Conservation (phyloP, 1,140 invertebrate genomes). For the Papilio glaucus region DNA sequence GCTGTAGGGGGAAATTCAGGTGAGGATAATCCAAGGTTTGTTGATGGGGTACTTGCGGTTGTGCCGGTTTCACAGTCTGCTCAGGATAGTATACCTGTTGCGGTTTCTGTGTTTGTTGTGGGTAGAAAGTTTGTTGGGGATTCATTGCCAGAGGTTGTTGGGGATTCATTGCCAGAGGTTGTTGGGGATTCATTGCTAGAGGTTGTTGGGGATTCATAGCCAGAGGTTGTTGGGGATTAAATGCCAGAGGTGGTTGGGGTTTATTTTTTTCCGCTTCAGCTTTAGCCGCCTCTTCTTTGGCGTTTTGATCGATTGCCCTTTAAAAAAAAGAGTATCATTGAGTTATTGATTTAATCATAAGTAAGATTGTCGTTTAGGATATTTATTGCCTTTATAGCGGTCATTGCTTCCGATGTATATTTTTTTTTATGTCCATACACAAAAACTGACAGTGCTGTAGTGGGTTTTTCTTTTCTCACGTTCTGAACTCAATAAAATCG, state of each 20-base stretch:
- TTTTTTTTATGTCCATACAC: not conserved
- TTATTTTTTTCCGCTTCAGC: slow-evolving; percentile 66
- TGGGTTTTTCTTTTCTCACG: not conserved
- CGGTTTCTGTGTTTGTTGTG: slow-evolving; percentile 39
- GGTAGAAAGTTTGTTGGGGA: not conserved
- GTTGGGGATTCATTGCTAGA: slow-evolving; percentile 24
- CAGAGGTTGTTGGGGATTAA: slow-evolving; percentile 37
- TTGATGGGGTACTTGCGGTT: slow-evolving; percentile 14
- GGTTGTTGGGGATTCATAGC: slow-evolving; percentile 33
- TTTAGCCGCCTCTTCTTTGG: slow-evolving; percentile 70
- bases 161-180: slow-evolving; percentile 18
- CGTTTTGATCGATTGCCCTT: slow-evolving; percentile 74
- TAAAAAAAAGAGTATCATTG: slow-evolving; percentile 35
- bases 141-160: slow-evolving; percentile 35
- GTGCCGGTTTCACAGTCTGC: slow-evolving; percentile 37
- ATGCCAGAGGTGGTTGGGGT: slow-evolving; percentile 43
- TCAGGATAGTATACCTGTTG: not conserved
- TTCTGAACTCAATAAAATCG: not conserved
- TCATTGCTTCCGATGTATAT: not conserved
- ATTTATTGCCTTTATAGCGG: not conserved
- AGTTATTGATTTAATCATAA: not conserved
- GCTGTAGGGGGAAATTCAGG: slow-evolving; percentile 43
- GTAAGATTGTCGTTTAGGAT: not conserved
- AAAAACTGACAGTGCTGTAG: not conserved
- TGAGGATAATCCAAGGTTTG: slow-evolving; percentile 20